Conservation (phyloP, 2,113 vertebrate species). For the Ginglymostoma cirratum region DNA sequence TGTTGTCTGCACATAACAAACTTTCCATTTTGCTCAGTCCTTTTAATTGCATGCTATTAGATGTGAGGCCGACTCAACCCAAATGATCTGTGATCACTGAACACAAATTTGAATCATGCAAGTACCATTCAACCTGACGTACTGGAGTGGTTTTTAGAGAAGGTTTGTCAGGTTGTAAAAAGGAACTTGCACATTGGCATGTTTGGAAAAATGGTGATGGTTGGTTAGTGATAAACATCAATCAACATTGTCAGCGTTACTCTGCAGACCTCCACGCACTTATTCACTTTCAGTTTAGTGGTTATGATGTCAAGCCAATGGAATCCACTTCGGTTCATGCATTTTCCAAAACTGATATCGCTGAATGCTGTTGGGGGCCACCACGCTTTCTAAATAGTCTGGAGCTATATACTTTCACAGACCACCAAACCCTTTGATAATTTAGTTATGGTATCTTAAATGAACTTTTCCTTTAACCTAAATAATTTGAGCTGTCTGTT, state of each 20-base stretch:
- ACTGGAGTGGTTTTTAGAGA: neutral
- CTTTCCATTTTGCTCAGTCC: neutral
- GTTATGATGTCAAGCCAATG: neutral
- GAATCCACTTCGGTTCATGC: neutral
- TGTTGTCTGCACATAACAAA: neutral
- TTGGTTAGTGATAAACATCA: neutral
- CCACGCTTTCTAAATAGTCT: neutral
- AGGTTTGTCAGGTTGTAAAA: neutral
- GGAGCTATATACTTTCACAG: neutral
- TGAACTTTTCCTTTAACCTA: neutral
- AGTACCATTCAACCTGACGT: neutral
- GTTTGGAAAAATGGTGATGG: neutral
- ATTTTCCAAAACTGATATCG: neutral
- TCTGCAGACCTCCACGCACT: neutral
- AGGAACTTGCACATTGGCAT: neutral
- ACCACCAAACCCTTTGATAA: neutral
- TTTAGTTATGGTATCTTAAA: neutral
- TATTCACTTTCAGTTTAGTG: neutral
- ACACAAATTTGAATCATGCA: neutral
- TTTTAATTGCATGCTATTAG: neutral
- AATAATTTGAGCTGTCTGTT: neutral
- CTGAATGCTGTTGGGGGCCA: neutral
- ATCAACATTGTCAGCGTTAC: constrained; percentile 6
- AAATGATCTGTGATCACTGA: neutral
- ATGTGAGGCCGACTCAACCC: neutral